A percentile compares a stretch with the other conserved stretches of the same genome.
Evolutionary conservation across 2,888 invertebrate species (phyloP).

Genomic region (Macrostomum cliftonense): DNA sequence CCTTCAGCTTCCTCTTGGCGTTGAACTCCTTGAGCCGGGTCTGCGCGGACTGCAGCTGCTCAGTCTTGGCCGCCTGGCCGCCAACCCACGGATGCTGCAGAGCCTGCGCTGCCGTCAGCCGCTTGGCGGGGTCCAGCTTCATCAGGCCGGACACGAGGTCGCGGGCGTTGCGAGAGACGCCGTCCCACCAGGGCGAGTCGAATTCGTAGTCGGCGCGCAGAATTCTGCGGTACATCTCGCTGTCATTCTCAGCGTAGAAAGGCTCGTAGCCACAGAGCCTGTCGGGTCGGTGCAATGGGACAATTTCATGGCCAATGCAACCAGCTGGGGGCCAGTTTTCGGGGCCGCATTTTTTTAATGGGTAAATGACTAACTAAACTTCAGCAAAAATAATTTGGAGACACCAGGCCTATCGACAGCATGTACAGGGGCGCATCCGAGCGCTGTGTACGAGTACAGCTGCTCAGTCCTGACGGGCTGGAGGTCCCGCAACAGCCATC

Average conservation of each 20-base stretch:
- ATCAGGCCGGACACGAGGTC: conserved; percentile 25
- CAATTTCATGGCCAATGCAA: too few relatives aligned
- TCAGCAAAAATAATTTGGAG: too few relatives aligned
- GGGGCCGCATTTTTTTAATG: too few relatives aligned
- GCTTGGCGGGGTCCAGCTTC: conserved; percentile 19
- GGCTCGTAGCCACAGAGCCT: conserved; percentile 36
- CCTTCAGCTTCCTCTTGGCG: conserved; percentile 28
- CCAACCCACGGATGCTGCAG: conserved; percentile 28
- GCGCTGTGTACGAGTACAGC: too few relatives aligned
- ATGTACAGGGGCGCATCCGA: too few relatives aligned
- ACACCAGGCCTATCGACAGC: too few relatives aligned
- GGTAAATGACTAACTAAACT: too few relatives aligned
- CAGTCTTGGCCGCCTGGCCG: conserved; percentile 20
- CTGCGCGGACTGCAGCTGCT: conserved; percentile 23
- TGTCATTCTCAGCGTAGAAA: conserved; percentile 28
- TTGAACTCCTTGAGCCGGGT: conserved; percentile 32
- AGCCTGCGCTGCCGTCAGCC: conserved; percentile 24
- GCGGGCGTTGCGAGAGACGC: conserved; percentile 33
- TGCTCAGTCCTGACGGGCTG: too few relatives aligned
- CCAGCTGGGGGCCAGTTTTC: too few relatives aligned
- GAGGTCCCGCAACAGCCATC: too few relatives aligned
- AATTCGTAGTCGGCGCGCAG: conserved; percentile 29
- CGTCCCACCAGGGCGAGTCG: conserved; percentile 29
- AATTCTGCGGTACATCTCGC: conserved; percentile 29
- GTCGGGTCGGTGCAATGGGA: conserved; percentile 10